These are phyloP conservation scores for Phoxinus phoxinus DNA, from an alignment of 2,113 vertebrate species.

Conservation along the genomic window DNA sequence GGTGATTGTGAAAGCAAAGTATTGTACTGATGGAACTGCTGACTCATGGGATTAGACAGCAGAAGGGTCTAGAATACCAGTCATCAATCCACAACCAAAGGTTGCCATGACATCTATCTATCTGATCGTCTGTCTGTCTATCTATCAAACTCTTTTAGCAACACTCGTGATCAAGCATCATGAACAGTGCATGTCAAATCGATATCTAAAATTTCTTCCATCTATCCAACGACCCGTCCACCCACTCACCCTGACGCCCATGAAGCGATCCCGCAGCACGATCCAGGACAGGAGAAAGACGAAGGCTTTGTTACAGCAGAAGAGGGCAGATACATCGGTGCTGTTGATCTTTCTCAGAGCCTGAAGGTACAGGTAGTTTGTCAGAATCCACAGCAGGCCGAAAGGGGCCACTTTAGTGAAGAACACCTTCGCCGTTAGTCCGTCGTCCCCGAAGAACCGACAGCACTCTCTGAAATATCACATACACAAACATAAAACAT, in stretches of 20 bases:
- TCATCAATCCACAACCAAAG: neutral
- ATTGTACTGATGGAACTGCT: neutral
- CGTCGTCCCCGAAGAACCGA: conserved; percentile 92
- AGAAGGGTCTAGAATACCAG: neutral
- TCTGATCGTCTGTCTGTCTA: neutral
- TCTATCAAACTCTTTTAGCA: neutral
- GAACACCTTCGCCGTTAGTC: conserved; percentile 93
- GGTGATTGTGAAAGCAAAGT: conserved; percentile 13
- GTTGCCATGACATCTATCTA: neutral
- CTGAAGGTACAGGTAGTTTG: conserved; percentile 98
- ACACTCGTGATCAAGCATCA: neutral
- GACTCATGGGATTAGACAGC: neutral
- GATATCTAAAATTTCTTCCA: neutral
- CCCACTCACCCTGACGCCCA: conserved; percentile 94
- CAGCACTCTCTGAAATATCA: conserved; percentile 87
- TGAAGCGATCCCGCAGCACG: conserved; percentile 96
- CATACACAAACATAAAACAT: conserved; percentile 8
- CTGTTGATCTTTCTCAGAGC: conserved; percentile 98
- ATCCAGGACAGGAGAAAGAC: conserved; percentile 99
- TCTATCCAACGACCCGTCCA: neutral
- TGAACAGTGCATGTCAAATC: neutral
- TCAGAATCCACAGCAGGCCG: conserved; percentile 94
- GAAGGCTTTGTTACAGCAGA: conserved; percentile 99
- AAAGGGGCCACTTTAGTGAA: conserved; percentile 94
- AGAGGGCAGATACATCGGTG: conserved; percentile 92